These are phyloP conservation scores for Aricia artaxerxes DNA, from an alignment of 2,888 invertebrate species.

Conservation along the genomic window DNA sequence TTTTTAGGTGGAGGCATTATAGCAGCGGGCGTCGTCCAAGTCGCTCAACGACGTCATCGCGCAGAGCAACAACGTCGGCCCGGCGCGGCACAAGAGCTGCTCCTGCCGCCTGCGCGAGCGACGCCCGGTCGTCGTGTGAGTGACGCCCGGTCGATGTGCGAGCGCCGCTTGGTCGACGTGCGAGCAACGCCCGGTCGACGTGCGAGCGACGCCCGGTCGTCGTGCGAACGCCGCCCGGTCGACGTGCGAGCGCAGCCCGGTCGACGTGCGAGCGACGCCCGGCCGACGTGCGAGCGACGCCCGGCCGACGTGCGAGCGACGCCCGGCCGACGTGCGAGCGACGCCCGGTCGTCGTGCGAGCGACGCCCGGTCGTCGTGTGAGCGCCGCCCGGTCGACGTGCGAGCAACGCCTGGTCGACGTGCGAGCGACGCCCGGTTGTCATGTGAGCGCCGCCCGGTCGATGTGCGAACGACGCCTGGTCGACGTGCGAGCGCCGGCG, in stretches of 20 bases:
- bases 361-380: background rate
- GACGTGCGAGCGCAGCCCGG: constrained; percentile 34
- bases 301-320: background rate
- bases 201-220: background rate
- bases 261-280: constrained; percentile 40
- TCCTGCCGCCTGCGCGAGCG: constrained; percentile 33
- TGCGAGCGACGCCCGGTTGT: background rate
- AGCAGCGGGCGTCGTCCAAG: constrained; percentile 67
- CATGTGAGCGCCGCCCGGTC: background rate
- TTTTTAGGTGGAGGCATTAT: constrained; percentile 58
- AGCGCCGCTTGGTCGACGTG: background rate
- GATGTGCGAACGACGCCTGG: too few species aligned
- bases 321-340: background rate
- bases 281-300: background rate
- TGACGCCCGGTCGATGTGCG: background rate
- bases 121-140: constrained; percentile 44
- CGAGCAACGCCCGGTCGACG: background rate
- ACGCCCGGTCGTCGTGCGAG: background rate
- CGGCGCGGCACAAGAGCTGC: constrained; percentile 33
- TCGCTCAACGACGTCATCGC: constrained; percentile 55
- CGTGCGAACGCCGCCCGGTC: background rate
- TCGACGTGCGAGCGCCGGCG: background rate
- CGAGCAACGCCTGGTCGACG: background rate
- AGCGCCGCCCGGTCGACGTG: background rate
- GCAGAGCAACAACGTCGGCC: constrained; percentile 34